Conservation (phyloP, 2,797 vertebrate species). For the Urophycis tenuis region DNA sequence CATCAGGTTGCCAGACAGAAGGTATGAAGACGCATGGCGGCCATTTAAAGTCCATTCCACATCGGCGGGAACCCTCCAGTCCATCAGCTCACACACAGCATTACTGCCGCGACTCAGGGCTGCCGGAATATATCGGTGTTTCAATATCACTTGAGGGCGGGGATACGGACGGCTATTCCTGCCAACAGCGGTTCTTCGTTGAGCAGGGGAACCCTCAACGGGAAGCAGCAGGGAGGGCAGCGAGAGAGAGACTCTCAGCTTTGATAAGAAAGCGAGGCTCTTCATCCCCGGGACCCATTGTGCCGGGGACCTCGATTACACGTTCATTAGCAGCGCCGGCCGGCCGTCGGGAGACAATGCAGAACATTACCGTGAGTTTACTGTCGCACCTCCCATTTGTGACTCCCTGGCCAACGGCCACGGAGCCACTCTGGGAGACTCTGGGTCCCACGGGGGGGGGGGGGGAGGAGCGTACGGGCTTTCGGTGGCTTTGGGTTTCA, state of each 20-base stretch:
- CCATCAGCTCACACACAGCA: slow-evolving; percentile 31
- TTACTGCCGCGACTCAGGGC: too few relatives aligned
- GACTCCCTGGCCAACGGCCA: not conserved
- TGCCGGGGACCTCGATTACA: not conserved
- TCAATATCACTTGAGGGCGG: not conserved
- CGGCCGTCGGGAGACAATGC: not conserved
- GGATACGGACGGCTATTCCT: not conserved
- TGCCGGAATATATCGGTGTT: slow-evolving; percentile 6
- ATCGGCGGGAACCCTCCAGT: slow-evolving; percentile 18
- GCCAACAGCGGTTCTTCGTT: not conserved
- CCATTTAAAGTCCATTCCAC: slow-evolving; percentile 59
- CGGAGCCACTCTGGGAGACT: not conserved
- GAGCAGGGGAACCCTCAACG: not conserved
- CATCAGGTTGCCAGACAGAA: slow-evolving; percentile 22
- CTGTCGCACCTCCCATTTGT: slow-evolving; percentile 1
- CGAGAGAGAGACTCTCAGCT: too few relatives aligned
- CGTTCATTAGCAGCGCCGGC: not conserved
- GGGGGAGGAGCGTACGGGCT: not conserved
- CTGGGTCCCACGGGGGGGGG: not conserved
- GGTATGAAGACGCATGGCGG: slow-evolving; percentile 49
- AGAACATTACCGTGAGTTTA: not conserved
- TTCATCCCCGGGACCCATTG: not conserved
- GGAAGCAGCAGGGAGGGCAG: too few relatives aligned
- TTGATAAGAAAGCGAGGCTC: not conserved
- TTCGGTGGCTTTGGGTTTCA: not conserved